Percentiles rank a stretch among this genome's conserved stretches.
Conservation (phyloP, 2,797 vertebrate species). For the Pagetopsis macropterus region DNA sequence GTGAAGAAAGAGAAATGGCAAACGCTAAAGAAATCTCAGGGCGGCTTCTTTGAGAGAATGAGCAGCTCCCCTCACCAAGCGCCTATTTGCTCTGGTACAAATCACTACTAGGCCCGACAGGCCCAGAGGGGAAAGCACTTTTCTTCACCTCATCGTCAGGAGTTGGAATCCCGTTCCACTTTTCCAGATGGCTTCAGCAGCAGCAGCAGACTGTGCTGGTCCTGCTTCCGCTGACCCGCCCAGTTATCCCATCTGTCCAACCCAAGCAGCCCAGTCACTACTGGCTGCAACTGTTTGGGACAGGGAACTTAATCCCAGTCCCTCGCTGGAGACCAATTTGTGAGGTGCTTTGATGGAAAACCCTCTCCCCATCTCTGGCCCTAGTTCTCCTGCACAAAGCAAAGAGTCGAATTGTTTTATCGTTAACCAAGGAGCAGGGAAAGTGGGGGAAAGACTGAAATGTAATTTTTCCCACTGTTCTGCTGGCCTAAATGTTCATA, state of each 20-base stretch:
- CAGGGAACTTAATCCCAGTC: slow-evolving; percentile 70
- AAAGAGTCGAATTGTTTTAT: slow-evolving; percentile 72
- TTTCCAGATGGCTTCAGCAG: slow-evolving; percentile 83
- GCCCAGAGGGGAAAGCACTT: slow-evolving; percentile 83
- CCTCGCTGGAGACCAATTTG: slow-evolving; percentile 72
- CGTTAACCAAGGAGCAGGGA: slow-evolving; percentile 43
- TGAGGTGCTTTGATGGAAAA: slow-evolving; percentile 65
- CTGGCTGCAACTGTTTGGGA: slow-evolving; percentile 61
- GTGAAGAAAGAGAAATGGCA: slow-evolving; percentile 41
- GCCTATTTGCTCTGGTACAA: slow-evolving; percentile 74
- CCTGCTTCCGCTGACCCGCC: slow-evolving; percentile 74
- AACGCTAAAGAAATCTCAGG: slow-evolving; percentile 58
- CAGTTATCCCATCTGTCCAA: slow-evolving; percentile 75
- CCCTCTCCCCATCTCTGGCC: slow-evolving; percentile 47
- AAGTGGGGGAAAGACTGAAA: slow-evolving; percentile 4
- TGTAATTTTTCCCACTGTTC: slow-evolving; percentile 30
- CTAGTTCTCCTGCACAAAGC: slow-evolving; percentile 31
- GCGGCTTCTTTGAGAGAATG: slow-evolving; percentile 59
- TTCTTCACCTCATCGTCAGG: slow-evolving; percentile 83
- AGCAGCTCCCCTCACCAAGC: slow-evolving; percentile 60
- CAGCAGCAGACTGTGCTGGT: slow-evolving; percentile 70
- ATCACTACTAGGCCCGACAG: slow-evolving; percentile 66
- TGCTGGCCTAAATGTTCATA: slow-evolving; percentile 30
- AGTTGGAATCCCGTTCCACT: slow-evolving; percentile 74
- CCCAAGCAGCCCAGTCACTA: slow-evolving; percentile 60